Conservation (phyloP, 2,888 invertebrate genomes). For the Drosophila rellima region DNA sequence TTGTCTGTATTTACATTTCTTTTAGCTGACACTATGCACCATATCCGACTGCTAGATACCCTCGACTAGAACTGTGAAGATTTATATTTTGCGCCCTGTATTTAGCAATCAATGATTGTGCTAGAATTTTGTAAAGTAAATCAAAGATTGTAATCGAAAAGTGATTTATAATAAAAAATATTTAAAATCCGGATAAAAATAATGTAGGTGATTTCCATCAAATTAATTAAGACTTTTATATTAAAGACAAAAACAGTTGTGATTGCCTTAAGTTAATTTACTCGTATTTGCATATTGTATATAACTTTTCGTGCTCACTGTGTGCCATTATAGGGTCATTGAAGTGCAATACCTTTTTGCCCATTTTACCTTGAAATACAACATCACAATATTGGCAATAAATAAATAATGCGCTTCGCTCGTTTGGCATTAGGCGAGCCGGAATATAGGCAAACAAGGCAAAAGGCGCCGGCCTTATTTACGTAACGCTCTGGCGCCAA, state of each 20-base stretch:
- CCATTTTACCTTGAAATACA: conserved; percentile 22
- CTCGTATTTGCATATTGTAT: not conserved
- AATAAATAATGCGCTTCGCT: conserved; percentile 17
- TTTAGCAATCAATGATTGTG: too few species aligned
- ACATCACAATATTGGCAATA: conserved; percentile 21
- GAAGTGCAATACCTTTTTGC: conserved; percentile 8
- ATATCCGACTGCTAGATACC: conserved; percentile 13
- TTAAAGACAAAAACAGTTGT: not conserved
- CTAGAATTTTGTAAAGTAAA: too few species aligned
- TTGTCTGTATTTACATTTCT: conserved; percentile 46
- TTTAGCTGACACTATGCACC: not conserved
- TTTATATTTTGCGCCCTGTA: too few species aligned
- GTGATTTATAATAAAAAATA: too few species aligned
- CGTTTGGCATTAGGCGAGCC: conserved; percentile 20
- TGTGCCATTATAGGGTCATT: not conserved
- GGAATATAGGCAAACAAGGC: conserved; percentile 36
- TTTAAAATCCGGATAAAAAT: too few species aligned
- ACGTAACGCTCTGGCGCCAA: conserved; percentile 73
- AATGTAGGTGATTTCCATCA: too few species aligned
- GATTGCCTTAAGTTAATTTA: not conserved
- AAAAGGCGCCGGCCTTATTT: conserved; percentile 59
- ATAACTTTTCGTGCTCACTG: not conserved
- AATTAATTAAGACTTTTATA: too few species aligned
- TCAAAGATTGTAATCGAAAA: too few species aligned
- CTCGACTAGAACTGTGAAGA: not conserved